Conservation (phyloP, 2,113 vertebrate genomes). For the Phasianus colchicus region DNA sequence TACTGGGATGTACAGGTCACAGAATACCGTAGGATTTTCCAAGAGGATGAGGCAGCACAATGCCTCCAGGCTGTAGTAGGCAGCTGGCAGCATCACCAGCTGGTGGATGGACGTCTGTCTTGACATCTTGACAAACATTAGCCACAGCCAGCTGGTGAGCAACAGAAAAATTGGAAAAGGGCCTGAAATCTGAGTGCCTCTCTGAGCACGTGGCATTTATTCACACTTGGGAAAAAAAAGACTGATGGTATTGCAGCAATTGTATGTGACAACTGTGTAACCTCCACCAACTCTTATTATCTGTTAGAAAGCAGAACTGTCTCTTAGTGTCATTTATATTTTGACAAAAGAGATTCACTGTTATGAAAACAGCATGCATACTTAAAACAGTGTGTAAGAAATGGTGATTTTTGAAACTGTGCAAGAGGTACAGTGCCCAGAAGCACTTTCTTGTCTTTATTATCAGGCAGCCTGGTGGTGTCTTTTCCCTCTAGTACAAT, state of each 20-base stretch:
- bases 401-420: not conserved
- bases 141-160: not conserved
- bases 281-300: not conserved
- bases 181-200: not conserved
- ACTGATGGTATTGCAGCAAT: not conserved
- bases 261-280: not conserved
- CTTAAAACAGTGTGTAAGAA: not conserved
- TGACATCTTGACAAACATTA: not conserved
- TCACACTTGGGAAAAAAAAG: not conserved
- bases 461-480: not conserved
- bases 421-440: not conserved
- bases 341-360: not conserved
- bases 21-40: not conserved
- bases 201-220: not conserved
- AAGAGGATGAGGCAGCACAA: not conserved
- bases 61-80: not conserved
- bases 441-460: not conserved
- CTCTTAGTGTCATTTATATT: not conserved
- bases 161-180: not conserved
- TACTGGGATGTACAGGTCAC: not conserved
- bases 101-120: not conserved
- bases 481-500: not conserved
- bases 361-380: not conserved
- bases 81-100: not conserved
- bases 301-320: not conserved